A percentile compares a stretch with the other conserved stretches of the same genome.
Evolutionary conservation across 2,113 vertebrate species (phyloP).

Genomic region (Mugil cephalus): DNA sequence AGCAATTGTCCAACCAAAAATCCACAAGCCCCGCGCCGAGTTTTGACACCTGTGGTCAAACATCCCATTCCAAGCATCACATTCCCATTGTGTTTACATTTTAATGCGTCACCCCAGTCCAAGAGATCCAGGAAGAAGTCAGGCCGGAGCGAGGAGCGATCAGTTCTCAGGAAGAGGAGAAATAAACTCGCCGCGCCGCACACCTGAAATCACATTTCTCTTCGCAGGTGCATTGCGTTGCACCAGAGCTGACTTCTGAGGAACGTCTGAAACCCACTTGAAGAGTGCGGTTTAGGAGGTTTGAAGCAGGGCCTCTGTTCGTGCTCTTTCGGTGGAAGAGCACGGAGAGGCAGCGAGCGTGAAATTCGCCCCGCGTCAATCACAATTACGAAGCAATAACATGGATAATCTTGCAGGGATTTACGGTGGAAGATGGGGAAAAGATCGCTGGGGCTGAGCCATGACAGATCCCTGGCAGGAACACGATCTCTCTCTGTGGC

Average conservation of each 20-base stretch:
- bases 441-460: conserved; percentile 62
- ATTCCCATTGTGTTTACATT: conserved; percentile 66
- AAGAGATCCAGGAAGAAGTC: conserved; percentile 43
- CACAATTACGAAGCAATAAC: conserved; percentile 68
- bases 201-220: conserved; percentile 75
- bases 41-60: conserved; percentile 71
- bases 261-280: background rate
- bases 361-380: conserved; percentile 51
- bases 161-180: conserved; percentile 34
- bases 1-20: conserved; percentile 64
- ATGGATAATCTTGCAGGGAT: conserved; percentile 57
- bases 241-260: background rate
- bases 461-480: conserved; percentile 73
- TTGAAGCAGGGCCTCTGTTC: background rate
- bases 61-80: conserved; percentile 68
- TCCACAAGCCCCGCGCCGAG: conserved; percentile 64
- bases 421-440: conserved; percentile 60
- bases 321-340: conserved; percentile 5
- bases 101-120: conserved; percentile 34
- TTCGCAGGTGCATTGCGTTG: conserved; percentile 43
- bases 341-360: conserved; percentile 14
- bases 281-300: conserved; percentile 23
- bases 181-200: conserved; percentile 49
- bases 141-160: conserved; percentile 31
- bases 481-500: conserved; percentile 50